Evolutionary conservation across 2,113 vertebrate genomes (phyloP), one percentile per base, ranked within the genome.

Genomic region (Semicossyphus pulcher): DNA sequence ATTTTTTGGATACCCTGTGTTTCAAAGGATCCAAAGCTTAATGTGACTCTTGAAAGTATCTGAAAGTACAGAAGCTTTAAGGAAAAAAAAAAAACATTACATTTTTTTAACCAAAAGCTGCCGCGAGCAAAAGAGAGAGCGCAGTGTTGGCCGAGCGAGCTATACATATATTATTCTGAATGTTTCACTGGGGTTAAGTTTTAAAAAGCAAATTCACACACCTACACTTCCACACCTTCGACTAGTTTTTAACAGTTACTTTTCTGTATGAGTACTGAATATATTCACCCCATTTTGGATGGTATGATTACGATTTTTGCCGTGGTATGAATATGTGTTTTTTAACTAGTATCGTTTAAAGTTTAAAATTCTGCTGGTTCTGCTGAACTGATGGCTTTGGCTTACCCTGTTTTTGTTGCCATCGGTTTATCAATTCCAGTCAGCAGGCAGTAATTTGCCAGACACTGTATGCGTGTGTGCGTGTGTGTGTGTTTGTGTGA

Each of bases 401-500:
- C 74, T 61, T 53, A n/a, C 56, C 67, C 34, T 28, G 51, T 77
- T 78, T 78, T 73, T 45, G 53, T 51, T 61, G 59, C 72, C 76
- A 84, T 91, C 69, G 80, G 80, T 85, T 88, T 89, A 89, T 92
- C 84, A 87, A 81, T 91, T 87, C 80, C 83, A 87, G 84, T 84
- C 89, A 84, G 79, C 68, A 73, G 82, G 86, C 86, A 72, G 82
- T 81, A 70, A 90, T 90, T 91, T 90, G 81, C 90, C 72, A 54
- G 83, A 58, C 73, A 83, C 78, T 58, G 86, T 78, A 77, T 81
- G 77, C 64, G 72, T 86, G 81, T 76, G 86, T 78, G 79, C 79
- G 77, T 67, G 72, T 86, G 81, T 76, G 86, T 44, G 16, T 42
- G 39, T 42, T 15, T 44, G 41, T 44, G 41, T 44, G 41, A 90